These are phyloP conservation scores for Heptranchias perlo DNA, from an alignment of 2,113 vertebrate species.

Conservation along the genomic window DNA sequence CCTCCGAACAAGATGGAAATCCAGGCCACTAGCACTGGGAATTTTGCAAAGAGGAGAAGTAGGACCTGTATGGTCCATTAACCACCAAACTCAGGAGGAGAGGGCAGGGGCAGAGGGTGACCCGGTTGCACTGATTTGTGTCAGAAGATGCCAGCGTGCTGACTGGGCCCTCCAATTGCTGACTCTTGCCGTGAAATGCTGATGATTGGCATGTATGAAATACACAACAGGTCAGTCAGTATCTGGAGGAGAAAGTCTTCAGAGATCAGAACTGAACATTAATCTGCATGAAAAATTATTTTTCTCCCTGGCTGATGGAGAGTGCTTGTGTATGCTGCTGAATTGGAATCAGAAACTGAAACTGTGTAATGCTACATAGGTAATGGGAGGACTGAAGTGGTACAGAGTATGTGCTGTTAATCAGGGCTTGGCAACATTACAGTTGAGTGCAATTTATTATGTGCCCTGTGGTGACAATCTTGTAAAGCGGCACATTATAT, in stretches of 20 bases:
- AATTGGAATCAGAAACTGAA: background rate
- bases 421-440: background rate
- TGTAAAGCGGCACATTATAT: background rate
- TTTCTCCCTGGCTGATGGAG: background rate
- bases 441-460: background rate
- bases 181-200: background rate
- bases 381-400: background rate
- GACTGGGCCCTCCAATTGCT: background rate
- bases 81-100: background rate
- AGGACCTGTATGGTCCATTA: background rate
- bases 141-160: background rate
- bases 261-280: background rate
- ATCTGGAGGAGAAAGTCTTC: background rate
- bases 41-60: background rate
- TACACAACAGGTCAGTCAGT: background rate
- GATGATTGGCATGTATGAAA: background rate
- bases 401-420: background rate
- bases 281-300: background rate
- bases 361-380: background rate
- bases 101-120: background rate
- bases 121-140: background rate
- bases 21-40: background rate
- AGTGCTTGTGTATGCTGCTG: background rate
- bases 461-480: background rate
- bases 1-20: background rate